Percentiles rank a stretch among this genome's conserved stretches.
phyloP scores from a whole-genome alignment of 37 sponge, comb jelly and placozoan genomes.

The Petrosia ficiformis region DNA sequence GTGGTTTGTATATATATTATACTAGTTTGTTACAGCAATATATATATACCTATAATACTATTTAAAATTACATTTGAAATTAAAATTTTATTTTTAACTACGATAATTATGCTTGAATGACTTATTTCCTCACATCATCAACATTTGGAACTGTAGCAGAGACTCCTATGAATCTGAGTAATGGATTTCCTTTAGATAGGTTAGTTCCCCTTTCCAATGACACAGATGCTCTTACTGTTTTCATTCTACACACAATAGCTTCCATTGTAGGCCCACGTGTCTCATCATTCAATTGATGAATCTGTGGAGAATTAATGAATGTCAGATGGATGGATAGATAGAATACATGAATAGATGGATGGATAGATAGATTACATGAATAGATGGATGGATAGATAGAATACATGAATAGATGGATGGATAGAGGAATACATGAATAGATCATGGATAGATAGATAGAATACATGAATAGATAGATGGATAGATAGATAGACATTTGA shows the following conservation, averaged over 20 bases:
- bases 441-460: too few relatives aligned
- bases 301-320: too few relatives aligned
- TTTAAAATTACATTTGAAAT: background rate
- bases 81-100: too few relatives aligned
- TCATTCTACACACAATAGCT: slow-evolving; percentile 98
- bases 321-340: background rate
- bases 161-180: slow-evolving; percentile 90
- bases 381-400: too few relatives aligned
- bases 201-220: background rate
- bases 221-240: slow-evolving; percentile 84
- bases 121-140: slow-evolving; percentile 64
- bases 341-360: too few relatives aligned
- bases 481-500: too few relatives aligned
- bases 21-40: too few relatives aligned
- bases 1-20: too few relatives aligned
- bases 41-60: slow-evolving; percentile 5
- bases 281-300: slow-evolving; percentile 95
- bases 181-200: background rate
- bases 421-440: too few relatives aligned
- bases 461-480: too few relatives aligned
- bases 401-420: too few relatives aligned
- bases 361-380: too few relatives aligned
- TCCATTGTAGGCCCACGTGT: slow-evolving; percentile 94
- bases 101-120: background rate
- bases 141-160: slow-evolving; percentile 98